Conservation (phyloP, 2,797 vertebrate genomes). For the Esox masquinongy region DNA sequence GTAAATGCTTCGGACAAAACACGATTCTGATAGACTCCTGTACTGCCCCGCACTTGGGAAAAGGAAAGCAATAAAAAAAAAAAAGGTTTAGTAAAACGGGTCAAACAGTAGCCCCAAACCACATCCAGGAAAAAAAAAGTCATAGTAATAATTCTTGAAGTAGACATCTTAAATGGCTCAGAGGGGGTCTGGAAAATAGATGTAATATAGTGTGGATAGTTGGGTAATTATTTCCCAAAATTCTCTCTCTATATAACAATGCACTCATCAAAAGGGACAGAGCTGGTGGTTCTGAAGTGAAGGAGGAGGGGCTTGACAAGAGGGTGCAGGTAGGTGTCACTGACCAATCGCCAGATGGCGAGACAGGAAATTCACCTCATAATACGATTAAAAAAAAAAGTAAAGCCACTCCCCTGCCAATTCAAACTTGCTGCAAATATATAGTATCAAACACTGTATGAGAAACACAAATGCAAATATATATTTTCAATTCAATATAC, state of each 20-base stretch:
- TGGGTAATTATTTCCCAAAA: constrained; percentile 28
- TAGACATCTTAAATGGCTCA: constrained; percentile 55
- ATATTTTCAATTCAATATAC: constrained; percentile 59
- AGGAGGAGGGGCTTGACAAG: constrained; percentile 24
- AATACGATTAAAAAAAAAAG: constrained; percentile 32
- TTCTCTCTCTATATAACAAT: constrained; percentile 44
- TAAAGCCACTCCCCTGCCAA: constrained; percentile 53
- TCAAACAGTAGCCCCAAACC: constrained; percentile 23
- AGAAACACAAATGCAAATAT: constrained; percentile 66
- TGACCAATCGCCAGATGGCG: constrained; percentile 29
- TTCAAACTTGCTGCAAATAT: constrained; percentile 55
- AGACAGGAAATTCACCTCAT: constrained; percentile 30
- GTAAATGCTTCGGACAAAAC: constrained; percentile 53
- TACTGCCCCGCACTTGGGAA: constrained; percentile 39
- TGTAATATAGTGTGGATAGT: constrained; percentile 50
- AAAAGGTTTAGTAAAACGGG: constrained; percentile 19
- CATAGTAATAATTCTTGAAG: constrained; percentile 52
- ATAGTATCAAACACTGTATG: constrained; percentile 51
- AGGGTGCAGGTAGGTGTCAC: constrained; percentile 12
- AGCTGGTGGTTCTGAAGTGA: neutral
- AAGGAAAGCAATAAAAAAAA: constrained; percentile 17
- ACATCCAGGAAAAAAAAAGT: constrained; percentile 2
- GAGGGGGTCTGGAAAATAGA: constrained; percentile 35
- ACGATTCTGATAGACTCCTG: constrained; percentile 30
- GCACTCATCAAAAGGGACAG: neutral